Evolutionary conservation across 2,888 invertebrate genomes (phyloP).

Genomic region (Ophion slaviceki): DNA sequence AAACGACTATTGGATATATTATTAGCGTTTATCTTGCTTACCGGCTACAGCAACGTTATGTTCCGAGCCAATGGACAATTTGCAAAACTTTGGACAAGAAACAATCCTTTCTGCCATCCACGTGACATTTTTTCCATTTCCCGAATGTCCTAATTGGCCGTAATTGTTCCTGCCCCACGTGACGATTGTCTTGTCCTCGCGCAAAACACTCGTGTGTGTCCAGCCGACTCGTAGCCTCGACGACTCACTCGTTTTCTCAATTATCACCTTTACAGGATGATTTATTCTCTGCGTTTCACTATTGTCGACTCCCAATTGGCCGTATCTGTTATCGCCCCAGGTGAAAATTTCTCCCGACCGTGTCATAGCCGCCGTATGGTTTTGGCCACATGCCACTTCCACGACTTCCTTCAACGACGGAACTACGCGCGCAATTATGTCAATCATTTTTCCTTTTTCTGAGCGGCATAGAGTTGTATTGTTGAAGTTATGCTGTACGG

Average conservation of each 20-base stretch:
- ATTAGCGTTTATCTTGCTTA: constrained; percentile 63
- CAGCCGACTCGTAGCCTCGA: constrained; percentile 88
- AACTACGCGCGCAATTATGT: not conserved
- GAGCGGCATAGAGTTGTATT: not conserved
- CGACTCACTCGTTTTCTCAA: constrained; percentile 83
- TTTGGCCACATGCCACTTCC: constrained; percentile 91
- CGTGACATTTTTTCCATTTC: constrained; percentile 76
- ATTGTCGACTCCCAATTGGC: constrained; percentile 88
- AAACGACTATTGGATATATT: constrained; percentile 74
- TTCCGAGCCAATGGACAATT: constrained; percentile 90
- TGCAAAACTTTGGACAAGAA: constrained; percentile 84
- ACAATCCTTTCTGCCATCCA: constrained; percentile 67
- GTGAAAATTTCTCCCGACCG: constrained; percentile 87
- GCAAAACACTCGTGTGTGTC: constrained; percentile 90
- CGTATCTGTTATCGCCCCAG: constrained; percentile 94
- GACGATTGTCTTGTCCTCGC: constrained; percentile 87
- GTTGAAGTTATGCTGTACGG: too few relatives aligned
- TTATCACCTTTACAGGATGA: constrained; percentile 84
- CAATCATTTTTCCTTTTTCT: not conserved
- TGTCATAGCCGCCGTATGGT: constrained; percentile 88
- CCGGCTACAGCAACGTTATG: constrained; percentile 88
- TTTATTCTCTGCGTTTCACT: constrained; percentile 78
- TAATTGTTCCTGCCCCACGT: constrained; percentile 93
- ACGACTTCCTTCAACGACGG: constrained; percentile 84
- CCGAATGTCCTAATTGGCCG: constrained; percentile 88